Conservation (phyloP, 1,140 invertebrate genomes). For the Tetranychus urticae region DNA sequence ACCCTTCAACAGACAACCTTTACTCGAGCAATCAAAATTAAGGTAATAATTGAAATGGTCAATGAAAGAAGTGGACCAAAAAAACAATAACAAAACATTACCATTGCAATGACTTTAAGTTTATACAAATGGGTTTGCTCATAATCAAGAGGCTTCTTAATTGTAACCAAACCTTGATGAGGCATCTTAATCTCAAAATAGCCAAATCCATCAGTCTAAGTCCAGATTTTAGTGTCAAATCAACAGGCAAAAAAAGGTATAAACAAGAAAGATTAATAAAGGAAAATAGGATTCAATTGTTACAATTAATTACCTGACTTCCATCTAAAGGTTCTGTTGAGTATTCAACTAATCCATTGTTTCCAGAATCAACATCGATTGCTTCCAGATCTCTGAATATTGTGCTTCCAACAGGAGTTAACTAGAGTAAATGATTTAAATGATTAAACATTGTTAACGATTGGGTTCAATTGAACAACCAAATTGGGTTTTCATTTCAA, state of each 20-base stretch:
- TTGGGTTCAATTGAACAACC: no score
- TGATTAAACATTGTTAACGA: no score
- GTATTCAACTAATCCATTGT: constrained; percentile 63
- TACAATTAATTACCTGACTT: neutral
- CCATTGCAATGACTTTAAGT: constrained; percentile 9
- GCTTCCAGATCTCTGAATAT: constrained; percentile 13
- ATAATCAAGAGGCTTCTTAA: constrained; percentile 12
- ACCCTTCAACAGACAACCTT: no score
- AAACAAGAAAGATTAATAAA: constrained; percentile 12
- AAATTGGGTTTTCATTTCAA: no score
- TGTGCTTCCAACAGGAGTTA: constrained; percentile 14
- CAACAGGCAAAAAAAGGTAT: constrained; percentile 8
- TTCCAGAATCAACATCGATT: constrained; percentile 28
- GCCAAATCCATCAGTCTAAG: constrained; percentile 40
- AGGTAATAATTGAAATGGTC: neutral
- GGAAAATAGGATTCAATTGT: neutral
- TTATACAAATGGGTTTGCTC: constrained; percentile 9
- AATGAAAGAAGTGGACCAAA: neutral
- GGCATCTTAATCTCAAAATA: constrained; percentile 40
- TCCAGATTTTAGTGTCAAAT: constrained; percentile 15
- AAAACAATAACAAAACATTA: neutral
- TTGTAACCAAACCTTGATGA: constrained; percentile 13
- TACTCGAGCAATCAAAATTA: no score
- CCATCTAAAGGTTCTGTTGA: constrained; percentile 29
- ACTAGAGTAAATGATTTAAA: neutral